Evolutionary conservation across 1,140 invertebrate genomes (phyloP).

Genomic region (Pseudomyrmex sp.): DNA sequence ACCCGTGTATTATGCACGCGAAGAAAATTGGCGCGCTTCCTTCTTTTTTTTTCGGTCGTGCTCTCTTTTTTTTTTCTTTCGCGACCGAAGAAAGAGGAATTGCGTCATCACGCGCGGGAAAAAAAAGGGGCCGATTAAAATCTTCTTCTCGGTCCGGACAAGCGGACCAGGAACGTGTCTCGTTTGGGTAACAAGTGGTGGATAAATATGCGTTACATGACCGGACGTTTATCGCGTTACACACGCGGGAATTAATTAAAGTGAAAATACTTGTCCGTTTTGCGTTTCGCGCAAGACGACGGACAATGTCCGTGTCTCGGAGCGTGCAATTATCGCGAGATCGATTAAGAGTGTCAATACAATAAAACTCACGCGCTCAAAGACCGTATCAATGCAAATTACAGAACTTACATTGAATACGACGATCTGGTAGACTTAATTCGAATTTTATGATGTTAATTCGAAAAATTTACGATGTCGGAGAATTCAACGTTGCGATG

Average conservation of each 20-base stretch:
- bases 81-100: conserved; percentile 49
- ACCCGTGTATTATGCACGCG: conserved; percentile 21
- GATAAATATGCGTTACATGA: conserved; percentile 59
- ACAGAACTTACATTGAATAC: neutral
- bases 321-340: neutral
- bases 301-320: neutral
- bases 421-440: too few species aligned
- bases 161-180: conserved; percentile 60
- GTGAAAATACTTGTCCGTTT: conserved; percentile 38
- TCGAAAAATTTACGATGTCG: too few species aligned
- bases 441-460: too few species aligned
- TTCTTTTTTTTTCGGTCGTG: neutral
- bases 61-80: conserved; percentile 22
- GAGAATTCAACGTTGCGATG: too few species aligned
- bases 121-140: conserved; percentile 68
- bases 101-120: conserved; percentile 41
- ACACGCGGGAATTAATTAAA: conserved; percentile 49
- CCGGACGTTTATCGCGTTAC: conserved; percentile 37
- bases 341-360: neutral
- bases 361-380: too few species aligned
- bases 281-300: neutral
- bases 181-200: conserved; percentile 72
- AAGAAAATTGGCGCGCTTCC: conserved; percentile 50
- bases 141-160: conserved; percentile 61
- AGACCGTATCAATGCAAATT: neutral